Evolutionary conservation across 2,888 invertebrate species (phyloP).

Genomic region (Maniola hyperantus): DNA sequence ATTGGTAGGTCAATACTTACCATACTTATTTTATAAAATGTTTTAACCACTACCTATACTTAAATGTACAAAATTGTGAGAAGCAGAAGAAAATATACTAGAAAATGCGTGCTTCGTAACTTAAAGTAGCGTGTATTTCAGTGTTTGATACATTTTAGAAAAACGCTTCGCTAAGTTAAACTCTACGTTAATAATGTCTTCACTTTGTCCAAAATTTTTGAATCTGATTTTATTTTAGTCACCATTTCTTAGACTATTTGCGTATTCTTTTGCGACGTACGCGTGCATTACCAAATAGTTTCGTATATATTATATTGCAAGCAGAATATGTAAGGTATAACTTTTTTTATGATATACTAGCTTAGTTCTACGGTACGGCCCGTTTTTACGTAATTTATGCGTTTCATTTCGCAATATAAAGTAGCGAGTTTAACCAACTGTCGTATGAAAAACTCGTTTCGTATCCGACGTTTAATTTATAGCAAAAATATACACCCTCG

Average conservation of each 20-base stretch:
- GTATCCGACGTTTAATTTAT: conserved; percentile 71
- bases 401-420: conserved; percentile 77
- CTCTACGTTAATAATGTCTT: too few species aligned
- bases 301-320: neutral
- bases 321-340: conserved; percentile 7
- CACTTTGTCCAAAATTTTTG: too few species aligned
- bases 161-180: too few species aligned
- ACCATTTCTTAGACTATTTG: conserved; percentile 12
- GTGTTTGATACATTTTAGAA: too few species aligned
- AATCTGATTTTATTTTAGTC: neutral
- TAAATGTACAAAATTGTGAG: too few species aligned
- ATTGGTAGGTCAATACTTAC: too few species aligned
- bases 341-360: conserved; percentile 38
- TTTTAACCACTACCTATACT: too few species aligned
- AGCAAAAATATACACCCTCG: conserved; percentile 65
- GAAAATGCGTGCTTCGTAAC: too few species aligned
- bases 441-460: conserved; percentile 74
- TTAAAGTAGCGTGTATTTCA: too few species aligned
- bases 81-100: too few species aligned
- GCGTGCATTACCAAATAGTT: conserved; percentile 8
- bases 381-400: conserved; percentile 66
- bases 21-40: too few species aligned
- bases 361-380: conserved; percentile 32
- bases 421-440: conserved; percentile 66
- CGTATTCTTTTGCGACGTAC: neutral